Evolutionary conservation across 64 coral and sea anemone species (phyloP).

Genomic region (Pocillopora damicornis): DNA sequence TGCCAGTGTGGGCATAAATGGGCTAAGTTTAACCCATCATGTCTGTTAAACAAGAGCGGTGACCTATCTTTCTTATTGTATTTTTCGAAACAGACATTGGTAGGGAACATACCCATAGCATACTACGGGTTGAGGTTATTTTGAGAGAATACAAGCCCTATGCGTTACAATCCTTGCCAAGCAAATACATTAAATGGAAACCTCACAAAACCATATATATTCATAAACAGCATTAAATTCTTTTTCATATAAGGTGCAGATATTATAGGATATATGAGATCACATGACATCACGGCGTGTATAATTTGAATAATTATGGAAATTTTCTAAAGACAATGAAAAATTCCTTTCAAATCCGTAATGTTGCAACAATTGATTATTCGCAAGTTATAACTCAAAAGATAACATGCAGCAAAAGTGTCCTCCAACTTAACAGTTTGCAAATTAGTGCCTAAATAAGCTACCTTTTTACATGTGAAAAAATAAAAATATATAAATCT

Average conservation of each 20-base stretch:
- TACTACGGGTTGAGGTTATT: neutral
- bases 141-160: constrained; percentile 3
- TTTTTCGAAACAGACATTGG: no score
- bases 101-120: no score
- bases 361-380: no score
- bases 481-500: neutral
- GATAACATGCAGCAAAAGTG: neutral
- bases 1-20: no score
- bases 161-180: constrained; percentile 4
- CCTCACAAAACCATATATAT: neutral
- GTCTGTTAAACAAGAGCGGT: no score
- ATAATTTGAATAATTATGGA: neutral
- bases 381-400: neutral
- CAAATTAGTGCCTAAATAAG: constrained; percentile 8
- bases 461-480: neutral
- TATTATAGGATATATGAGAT: constrained; percentile 11
- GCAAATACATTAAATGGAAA: neutral
- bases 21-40: no score
- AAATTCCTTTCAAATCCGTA: neutral
- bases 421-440: neutral
- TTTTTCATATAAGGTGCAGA: neutral
- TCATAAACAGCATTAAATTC: constrained; percentile 5
- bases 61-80: no score
- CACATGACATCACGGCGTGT: neutral
- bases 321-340: constrained; percentile 10